Evolutionary conservation across 2,888 invertebrate genomes (phyloP).

Genomic region (Amaurobius ferox): DNA sequence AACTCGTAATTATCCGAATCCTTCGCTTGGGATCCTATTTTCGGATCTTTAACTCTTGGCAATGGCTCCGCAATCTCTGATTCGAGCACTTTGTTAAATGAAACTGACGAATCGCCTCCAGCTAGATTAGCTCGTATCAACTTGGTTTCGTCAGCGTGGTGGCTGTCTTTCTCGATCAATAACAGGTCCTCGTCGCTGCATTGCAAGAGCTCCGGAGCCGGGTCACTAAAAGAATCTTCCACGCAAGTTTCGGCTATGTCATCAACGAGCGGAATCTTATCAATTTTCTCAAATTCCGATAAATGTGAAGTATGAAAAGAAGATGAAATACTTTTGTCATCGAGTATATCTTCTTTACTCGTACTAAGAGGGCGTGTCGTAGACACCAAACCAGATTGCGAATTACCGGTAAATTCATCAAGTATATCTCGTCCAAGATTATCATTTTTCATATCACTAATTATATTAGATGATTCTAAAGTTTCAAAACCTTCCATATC

Average conservation of each 20-base stretch:
- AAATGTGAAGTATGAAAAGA: constrained; percentile 46
- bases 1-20: constrained; percentile 63
- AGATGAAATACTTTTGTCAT: not conserved
- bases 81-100: constrained; percentile 35
- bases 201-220: constrained; percentile 49
- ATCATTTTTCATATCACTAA: constrained; percentile 26
- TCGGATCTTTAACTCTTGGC: constrained; percentile 67
- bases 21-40: constrained; percentile 56
- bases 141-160: constrained; percentile 10
- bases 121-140: constrained; percentile 1
- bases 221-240: constrained; percentile 61
- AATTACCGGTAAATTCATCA: constrained; percentile 29
- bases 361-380: constrained; percentile 68
- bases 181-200: constrained; percentile 56
- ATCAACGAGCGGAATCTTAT: constrained; percentile 47
- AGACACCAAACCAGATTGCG: constrained; percentile 55
- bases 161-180: constrained; percentile 51
- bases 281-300: constrained; percentile 45
- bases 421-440: constrained; percentile 19
- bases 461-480: constrained; percentile 36
- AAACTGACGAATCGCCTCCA: constrained; percentile 23
- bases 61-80: constrained; percentile 41
- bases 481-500: constrained; percentile 65
- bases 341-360: constrained; percentile 40
- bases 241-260: constrained; percentile 59